Evolutionary conservation across 2,113 vertebrate genomes (phyloP), one percentile per base, ranked within the genome.

Genomic region (Alaudala cheleensis): DNA sequence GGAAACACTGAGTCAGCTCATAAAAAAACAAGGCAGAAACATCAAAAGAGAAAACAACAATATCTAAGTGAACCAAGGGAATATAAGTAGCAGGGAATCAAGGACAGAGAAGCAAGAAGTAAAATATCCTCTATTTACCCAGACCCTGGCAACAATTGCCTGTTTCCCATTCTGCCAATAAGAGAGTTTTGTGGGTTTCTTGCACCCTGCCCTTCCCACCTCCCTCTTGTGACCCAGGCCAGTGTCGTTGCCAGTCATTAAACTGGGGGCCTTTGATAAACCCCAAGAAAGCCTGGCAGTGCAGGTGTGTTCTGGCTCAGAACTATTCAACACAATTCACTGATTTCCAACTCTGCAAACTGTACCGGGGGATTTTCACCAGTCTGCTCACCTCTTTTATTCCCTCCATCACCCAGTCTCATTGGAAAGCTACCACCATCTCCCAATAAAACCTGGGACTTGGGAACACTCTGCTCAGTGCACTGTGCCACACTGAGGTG

Each of bases 1-100:
- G 78, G 78, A 94, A 94, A 87, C 33, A 79, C 18, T 81, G 78
- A 91, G 73, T 79, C 73, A 74, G 25, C 19, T 29, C 64, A 54
- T 57, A 25, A 65, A 65, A 62, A 40, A 80, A 71, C 37, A 86
- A 16, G 6, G 14, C 74, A 67, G 45, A 93, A 81, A 79, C 61
- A 84, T 22, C n/a, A 44, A 79, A 89, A 86, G 51, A 60, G 49
- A 77, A 70, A 74, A 53, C 31, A 79, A 53, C n/a, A 24, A 47
- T 71, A 76, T 60, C 25, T n/a, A 37, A 37, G 31, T 39, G 39
- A 92, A 50, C 29, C 1, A 1, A 84, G 25, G 22, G 37, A 78
- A 56, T 19, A 15, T 7, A 85, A 81, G 61, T 5, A 76, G 34
- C 25, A 70, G 62, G 24, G 40, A 56, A 61, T 83, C 31, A 34